Conservation (phyloP, 1,140 invertebrate genomes). For the Pristionchus pacificus region DNA sequence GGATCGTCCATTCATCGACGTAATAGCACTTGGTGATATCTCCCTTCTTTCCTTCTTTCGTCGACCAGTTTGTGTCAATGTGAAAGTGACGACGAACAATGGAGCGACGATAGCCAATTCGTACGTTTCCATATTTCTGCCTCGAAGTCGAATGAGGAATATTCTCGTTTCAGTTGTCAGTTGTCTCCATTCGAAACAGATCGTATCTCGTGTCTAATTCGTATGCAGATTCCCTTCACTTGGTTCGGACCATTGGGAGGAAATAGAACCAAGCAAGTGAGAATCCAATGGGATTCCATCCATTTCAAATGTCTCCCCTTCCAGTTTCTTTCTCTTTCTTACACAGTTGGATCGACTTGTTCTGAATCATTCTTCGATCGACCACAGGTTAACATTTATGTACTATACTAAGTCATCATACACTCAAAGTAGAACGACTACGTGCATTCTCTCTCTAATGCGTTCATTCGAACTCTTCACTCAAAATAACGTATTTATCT, state of each 20-base stretch:
- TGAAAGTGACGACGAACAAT: constrained; percentile 24
- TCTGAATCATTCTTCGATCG: constrained; percentile 24
- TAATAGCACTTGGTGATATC: constrained; percentile 26
- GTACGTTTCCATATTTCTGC: neutral
- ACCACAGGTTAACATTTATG: constrained; percentile 24
- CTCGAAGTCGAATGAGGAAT: constrained; percentile 6
- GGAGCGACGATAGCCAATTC: neutral
- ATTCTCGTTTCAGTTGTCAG: constrained; percentile 24
- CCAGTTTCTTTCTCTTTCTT: constrained; percentile 13
- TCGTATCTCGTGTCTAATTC: constrained; percentile 27
- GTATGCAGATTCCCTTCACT: constrained; percentile 32
- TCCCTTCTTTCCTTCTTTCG: constrained; percentile 22
- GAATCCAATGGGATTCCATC: constrained; percentile 3
- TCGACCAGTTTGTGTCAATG: constrained; percentile 25
- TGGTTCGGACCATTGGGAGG: constrained; percentile 33
- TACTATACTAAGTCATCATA: too few species aligned
- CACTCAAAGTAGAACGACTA: too few species aligned
- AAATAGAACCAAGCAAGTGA: constrained; percentile 25
- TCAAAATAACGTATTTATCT: too few species aligned
- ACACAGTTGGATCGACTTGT: constrained; percentile 24
- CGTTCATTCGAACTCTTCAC: too few species aligned
- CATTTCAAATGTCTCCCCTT: neutral
- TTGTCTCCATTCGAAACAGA: constrained; percentile 24
- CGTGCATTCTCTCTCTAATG: too few species aligned
- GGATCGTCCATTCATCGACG: constrained; percentile 36